phyloP scores from a whole-genome alignment of 1,140 invertebrate species.

The Trigoniulus corallinus region DNA sequence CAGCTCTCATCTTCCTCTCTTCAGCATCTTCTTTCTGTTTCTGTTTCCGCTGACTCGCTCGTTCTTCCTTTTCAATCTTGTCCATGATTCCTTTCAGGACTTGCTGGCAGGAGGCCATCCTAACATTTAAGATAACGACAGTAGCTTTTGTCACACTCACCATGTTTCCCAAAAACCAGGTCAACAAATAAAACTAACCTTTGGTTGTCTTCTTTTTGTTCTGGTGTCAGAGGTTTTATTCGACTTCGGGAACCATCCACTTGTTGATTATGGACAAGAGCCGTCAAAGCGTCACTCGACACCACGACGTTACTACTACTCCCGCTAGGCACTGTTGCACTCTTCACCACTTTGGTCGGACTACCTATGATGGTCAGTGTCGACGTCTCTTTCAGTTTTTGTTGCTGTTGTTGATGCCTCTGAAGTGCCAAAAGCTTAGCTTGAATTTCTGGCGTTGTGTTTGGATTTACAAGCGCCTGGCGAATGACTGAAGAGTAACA shows the following conservation, averaged over 20 bases:
- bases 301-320: no score
- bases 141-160: not conserved
- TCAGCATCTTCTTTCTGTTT: slow-evolving; percentile 24
- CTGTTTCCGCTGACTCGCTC: slow-evolving; percentile 16
- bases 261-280: no score
- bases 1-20: slow-evolving; percentile 24
- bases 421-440: slow-evolving; percentile 77
- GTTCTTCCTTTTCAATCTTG: slow-evolving; percentile 28
- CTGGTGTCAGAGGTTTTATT: slow-evolving; percentile 20
- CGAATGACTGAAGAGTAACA: slow-evolving; percentile 23
- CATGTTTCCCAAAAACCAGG: not conserved
- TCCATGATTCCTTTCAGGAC: slow-evolving; percentile 26
- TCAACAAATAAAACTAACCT: slow-evolving; percentile 16
- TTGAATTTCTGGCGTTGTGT: slow-evolving; percentile 80
- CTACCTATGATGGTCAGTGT: not conserved
- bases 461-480: slow-evolving; percentile 33
- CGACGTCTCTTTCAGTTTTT: slow-evolving; percentile 29
- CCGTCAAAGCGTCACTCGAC: no score
- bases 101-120: slow-evolving; percentile 21
- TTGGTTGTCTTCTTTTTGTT: slow-evolving; percentile 24
- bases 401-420: slow-evolving; percentile 60
- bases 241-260: slow-evolving; percentile 36
- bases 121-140: slow-evolving; percentile 11
- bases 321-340: not conserved
- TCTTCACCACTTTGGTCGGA: not conserved